These are phyloP conservation scores for Penaeus chinensis DNA, from an alignment of 1,140 invertebrate species.

Conservation along the genomic window DNA sequence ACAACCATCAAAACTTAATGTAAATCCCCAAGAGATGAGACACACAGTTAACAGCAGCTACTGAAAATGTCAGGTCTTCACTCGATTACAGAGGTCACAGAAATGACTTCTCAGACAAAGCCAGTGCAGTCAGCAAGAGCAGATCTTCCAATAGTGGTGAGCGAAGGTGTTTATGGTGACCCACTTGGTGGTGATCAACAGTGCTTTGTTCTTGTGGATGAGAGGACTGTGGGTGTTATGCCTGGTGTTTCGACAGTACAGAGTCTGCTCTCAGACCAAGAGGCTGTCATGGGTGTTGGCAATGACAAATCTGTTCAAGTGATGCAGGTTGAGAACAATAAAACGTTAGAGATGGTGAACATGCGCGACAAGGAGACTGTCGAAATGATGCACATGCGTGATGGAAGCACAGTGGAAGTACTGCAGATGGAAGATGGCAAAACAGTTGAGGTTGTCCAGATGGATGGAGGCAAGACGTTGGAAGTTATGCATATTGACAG, in stretches of 20 bases:
- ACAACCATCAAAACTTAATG: too few relatives aligned
- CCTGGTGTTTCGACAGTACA: conserved; percentile 18
- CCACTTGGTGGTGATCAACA: not conserved
- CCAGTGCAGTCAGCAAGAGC: not conserved
- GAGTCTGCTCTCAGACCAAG: conserved; percentile 31
- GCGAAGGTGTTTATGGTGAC: conserved; percentile 29
- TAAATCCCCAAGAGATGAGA: too few relatives aligned
- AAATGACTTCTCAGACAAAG: too few relatives aligned
- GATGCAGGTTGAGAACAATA: conserved; percentile 25
- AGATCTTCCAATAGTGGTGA: conserved; percentile 37
- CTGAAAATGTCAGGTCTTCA: too few relatives aligned
- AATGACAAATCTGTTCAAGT: conserved; percentile 14
- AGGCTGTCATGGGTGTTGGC: not conserved
- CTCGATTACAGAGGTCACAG: too few relatives aligned
- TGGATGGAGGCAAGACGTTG: conserved; percentile 39
- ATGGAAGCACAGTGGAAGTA: conserved; percentile 31
- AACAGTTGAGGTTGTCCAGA: conserved; percentile 45
- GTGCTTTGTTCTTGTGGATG: conserved; percentile 48
- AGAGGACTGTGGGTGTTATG: conserved; percentile 27
- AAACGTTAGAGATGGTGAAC: conserved; percentile 24
- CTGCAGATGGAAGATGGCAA: conserved; percentile 38
- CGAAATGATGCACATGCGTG: conserved; percentile 27
- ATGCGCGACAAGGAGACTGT: not conserved
- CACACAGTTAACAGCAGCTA: too few relatives aligned
- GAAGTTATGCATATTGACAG: conserved; percentile 54